Conservation (phyloP, 23 tunicate species). For the Ciona savignyi region DNA sequence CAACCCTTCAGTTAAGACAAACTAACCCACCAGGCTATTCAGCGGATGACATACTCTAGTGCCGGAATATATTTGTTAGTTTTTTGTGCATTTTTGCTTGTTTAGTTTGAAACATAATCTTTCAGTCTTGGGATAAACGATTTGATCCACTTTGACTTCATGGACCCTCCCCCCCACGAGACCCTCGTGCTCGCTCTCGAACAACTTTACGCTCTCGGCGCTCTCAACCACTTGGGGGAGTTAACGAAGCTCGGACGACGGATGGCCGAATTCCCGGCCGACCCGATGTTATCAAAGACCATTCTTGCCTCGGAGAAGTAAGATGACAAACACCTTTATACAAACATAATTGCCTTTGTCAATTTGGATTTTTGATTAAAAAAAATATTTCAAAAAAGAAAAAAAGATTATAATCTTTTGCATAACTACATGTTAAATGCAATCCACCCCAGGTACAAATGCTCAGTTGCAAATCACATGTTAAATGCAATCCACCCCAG, state of each 20-base stretch:
- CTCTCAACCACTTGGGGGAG: slow-evolving; percentile 88
- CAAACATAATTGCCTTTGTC: neutral
- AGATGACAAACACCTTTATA: neutral
- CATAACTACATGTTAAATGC: no score
- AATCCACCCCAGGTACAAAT: neutral
- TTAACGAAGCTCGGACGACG: slow-evolving; percentile 88
- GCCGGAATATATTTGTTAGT: no score
- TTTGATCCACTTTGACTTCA: slow-evolving; percentile 91
- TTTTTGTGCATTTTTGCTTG: neutral
- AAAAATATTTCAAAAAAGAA: no score
- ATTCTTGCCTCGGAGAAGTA: slow-evolving; percentile 83
- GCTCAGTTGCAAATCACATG: no score
- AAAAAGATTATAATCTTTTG: no score
- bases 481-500: no score
- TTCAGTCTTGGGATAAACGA: slow-evolving; percentile 93
- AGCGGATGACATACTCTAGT: no score
- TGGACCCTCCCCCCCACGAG: slow-evolving; percentile 98
- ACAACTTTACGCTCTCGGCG: slow-evolving; percentile 95
- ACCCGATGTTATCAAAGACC: slow-evolving; percentile 95
- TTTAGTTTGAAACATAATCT: neutral
- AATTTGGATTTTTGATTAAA: no score
- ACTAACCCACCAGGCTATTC: no score
- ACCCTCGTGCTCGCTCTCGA: slow-evolving; percentile 85
- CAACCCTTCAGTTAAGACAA: no score
- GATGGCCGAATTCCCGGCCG: slow-evolving; percentile 99